Percentiles rank a stretch among this genome's conserved stretches.
These are phyloP conservation scores for Ammodytes dubius DNA, from an alignment of 2,113 vertebrate species.

Conservation along the genomic window DNA sequence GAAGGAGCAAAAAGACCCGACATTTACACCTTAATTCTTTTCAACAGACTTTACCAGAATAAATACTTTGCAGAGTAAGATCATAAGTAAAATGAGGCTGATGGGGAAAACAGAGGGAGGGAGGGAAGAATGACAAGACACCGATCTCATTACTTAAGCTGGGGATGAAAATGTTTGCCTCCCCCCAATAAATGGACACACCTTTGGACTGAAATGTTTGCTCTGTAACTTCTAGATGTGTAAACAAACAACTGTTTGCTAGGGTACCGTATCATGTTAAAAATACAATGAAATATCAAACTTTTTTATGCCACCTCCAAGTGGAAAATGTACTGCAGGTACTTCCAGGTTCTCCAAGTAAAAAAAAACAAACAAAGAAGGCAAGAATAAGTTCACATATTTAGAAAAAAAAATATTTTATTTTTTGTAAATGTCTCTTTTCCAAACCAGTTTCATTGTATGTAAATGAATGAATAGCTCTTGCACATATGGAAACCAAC, in stretches of 20 bases:
- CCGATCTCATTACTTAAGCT: constrained; percentile 25
- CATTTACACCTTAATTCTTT: neutral
- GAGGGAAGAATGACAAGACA: neutral
- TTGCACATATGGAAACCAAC: neutral
- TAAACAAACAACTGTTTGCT: too few species aligned
- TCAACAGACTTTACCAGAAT: constrained; percentile 9
- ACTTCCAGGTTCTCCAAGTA: too few species aligned
- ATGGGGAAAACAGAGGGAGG: constrained; percentile 53
- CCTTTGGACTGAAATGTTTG: neutral
- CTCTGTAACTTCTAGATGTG: neutral
- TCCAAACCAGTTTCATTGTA: neutral
- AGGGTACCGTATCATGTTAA: neutral
- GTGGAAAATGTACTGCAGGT: neutral
- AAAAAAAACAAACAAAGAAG: neutral
- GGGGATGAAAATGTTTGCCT: neutral
- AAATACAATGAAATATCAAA: too few species aligned
- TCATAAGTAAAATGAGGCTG: constrained; percentile 30
- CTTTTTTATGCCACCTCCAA: too few species aligned
- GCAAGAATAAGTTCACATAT: neutral
- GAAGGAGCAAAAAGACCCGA: neutral
- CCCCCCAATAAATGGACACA: constrained; percentile 9
- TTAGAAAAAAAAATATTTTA: constrained; percentile 32
- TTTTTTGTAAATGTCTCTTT: constrained; percentile 12
- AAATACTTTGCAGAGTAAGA: constrained; percentile 23
- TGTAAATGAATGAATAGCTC: neutral